These are phyloP conservation scores for Hirtodrosophila cameraria DNA, from an alignment of 2,888 invertebrate genomes.

Conservation along the genomic window DNA sequence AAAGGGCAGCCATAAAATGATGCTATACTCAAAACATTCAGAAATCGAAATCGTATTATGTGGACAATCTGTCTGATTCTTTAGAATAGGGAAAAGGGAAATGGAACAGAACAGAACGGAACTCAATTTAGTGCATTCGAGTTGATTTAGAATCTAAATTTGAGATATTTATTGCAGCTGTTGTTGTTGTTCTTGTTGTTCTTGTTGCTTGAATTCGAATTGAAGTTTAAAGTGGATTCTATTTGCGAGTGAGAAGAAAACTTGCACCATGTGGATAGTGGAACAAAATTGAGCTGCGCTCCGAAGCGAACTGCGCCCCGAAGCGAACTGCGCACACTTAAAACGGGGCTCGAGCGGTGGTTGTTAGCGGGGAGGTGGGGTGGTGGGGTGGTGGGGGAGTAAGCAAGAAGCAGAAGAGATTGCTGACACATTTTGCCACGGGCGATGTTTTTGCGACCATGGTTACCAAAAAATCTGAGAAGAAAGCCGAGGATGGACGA, in stretches of 20 bases:
- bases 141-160: conserved; percentile 41
- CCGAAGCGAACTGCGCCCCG: conserved; percentile 34
- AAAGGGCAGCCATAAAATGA: conserved; percentile 45
- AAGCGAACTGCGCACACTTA: conserved; percentile 42
- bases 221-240: conserved; percentile 14
- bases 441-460: conserved; percentile 55
- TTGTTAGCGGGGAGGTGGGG: conserved; percentile 27
- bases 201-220: conserved; percentile 22
- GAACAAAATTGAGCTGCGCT: conserved; percentile 28
- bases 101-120: conserved; percentile 28
- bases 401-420: conserved; percentile 11
- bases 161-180: conserved; percentile 26
- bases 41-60: conserved; percentile 17
- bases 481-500: conserved; percentile 24
- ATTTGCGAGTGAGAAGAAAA: conserved; percentile 16
- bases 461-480: conserved; percentile 59
- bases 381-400: conserved; percentile 5
- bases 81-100: not conserved
- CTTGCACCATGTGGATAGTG: conserved; percentile 45
- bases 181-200: conserved; percentile 25
- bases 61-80: not conserved
- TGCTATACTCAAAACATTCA: conserved; percentile 35
- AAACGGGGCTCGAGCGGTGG: conserved; percentile 34
- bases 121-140: conserved; percentile 32
- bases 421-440: conserved; percentile 64